Base-by-base conservation (phyloP, 2,797 vertebrate species). In the Rhodeus uyekii region DNA sequence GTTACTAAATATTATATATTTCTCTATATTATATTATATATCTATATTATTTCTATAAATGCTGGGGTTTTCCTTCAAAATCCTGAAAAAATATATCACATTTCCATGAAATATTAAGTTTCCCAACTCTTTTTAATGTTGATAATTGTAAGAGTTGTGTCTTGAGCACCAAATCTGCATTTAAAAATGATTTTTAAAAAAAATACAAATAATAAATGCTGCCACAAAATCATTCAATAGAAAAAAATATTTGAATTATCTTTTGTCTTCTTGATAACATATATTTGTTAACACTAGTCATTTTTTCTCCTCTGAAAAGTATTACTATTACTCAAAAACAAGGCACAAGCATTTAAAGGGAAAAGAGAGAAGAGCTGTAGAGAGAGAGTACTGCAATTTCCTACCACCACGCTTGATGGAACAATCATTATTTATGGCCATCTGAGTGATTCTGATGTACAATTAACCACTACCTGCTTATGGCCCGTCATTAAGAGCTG, bases 391-490 rank as follows among this genome's bases (percentile, higher is more conserved):
- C 87, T 86, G 92, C 91, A 94, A 93, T 95, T 94, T 94, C 82
- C 89, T 91, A 91, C 89, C 91, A 91, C 89, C 90, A 89, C 88
- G 91, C 90, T 92, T 90, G 89, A 92, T 90, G 89, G 88, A 91
- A 90, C 90, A 89, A 91, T 93, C 92, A 95, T 95, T 94, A 94
- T 94, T 94, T 93, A 95, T 92, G 88, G 89, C 90, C 91, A 92
- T 91, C 88, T 92, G 92, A 95, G 92, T 94, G 93, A 94, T 92
- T 93, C 89, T 92, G 94, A 94, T 95, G 91, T 92, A 94, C 94
- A 95, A 95, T 95, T 95, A 95, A 94, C 88, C 93, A 93, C 90
- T 94, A 95, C 94, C 94, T 95, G 94, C 94, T 95, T 93, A 93
- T 93, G 92, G 92, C 89, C 91, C 90, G 91, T 94, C 93, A 94